These are phyloP conservation scores for Diglossa brunneiventris DNA, from an alignment of 2,113 vertebrate genomes.

Conservation along the genomic window DNA sequence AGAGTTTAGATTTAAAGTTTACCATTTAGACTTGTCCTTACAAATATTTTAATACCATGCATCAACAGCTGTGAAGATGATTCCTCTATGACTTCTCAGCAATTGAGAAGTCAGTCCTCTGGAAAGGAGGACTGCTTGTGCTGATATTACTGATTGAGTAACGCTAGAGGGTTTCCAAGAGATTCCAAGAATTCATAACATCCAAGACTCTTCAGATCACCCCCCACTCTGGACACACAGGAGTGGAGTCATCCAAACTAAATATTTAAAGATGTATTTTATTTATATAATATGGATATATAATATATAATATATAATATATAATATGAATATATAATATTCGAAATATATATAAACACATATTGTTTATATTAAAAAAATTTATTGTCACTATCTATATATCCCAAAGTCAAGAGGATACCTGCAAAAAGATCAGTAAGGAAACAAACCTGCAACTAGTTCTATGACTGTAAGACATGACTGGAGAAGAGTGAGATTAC, in stretches of 20 bases:
- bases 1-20: neutral
- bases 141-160: neutral
- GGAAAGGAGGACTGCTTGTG: neutral
- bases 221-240: neutral
- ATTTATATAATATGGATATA: neutral
- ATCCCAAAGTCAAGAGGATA: neutral
- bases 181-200: neutral
- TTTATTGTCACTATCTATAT: neutral
- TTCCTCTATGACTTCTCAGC: neutral
- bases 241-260: neutral
- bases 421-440: neutral
- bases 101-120: neutral
- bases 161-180: neutral
- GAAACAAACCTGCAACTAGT: neutral
- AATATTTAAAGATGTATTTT: neutral
- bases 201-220: neutral
- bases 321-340: neutral
- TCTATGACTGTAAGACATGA: neutral
- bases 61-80: neutral
- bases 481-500: neutral
- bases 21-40: neutral
- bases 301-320: neutral
- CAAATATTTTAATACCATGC: neutral
- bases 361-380: neutral
- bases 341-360: too few relatives aligned